phyloP scores from a whole-genome alignment of 2,113 vertebrate species.

The Cyanoderma ruficeps region DNA sequence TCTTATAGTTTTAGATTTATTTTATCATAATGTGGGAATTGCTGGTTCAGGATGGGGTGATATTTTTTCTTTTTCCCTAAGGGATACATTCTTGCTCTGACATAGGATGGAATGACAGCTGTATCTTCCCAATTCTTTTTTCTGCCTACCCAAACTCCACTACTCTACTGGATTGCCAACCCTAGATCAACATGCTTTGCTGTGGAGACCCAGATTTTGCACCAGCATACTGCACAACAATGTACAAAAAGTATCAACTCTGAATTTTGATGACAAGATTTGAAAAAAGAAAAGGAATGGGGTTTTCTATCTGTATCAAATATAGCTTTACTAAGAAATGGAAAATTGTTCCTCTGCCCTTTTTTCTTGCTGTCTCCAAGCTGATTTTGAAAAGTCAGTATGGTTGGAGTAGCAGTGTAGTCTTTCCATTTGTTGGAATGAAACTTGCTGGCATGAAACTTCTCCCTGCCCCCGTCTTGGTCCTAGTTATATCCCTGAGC shows the following conservation, averaged over 20 bases:
- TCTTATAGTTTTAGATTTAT: background rate
- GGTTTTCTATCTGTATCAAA: background rate
- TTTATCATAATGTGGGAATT: background rate
- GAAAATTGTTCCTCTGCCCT: background rate
- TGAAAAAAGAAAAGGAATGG: background rate
- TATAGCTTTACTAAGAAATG: background rate
- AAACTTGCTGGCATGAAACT: slow-evolving; percentile 1
- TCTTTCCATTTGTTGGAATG: background rate
- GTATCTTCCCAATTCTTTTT: background rate
- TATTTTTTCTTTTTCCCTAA: background rate
- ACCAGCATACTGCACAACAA: background rate
- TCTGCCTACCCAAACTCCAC: background rate
- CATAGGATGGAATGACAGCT: background rate
- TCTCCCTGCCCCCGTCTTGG: background rate
- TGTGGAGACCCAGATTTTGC: background rate
- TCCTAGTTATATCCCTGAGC: background rate
- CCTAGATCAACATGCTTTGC: fast-evolving
- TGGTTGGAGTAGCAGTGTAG: background rate
- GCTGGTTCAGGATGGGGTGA: background rate
- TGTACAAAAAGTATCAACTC: background rate
- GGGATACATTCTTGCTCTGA: background rate
- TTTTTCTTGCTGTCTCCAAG: background rate
- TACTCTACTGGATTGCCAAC: background rate
- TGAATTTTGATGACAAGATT: background rate
- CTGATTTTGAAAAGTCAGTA: background rate